Evolutionary conservation across 2,888 invertebrate genomes (phyloP).

Genomic region (Noctua fimbriata): DNA sequence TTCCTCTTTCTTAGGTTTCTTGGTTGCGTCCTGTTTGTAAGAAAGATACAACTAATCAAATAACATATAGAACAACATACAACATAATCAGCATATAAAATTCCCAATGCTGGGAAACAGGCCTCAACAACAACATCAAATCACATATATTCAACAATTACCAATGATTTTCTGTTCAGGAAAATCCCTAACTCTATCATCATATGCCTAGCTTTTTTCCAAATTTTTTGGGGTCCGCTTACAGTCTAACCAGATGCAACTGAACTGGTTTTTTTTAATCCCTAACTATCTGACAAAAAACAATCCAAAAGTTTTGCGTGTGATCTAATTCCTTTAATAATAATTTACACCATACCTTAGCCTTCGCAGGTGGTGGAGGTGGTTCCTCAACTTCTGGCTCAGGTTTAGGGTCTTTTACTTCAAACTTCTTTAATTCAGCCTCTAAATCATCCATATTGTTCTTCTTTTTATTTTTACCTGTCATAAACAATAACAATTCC

Average conservation of each 20-base stretch:
- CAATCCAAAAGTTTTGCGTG: not conserved
- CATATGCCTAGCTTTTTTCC: not conserved
- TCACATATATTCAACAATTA: not conserved
- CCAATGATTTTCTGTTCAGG: no score
- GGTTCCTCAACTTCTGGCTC: slow-evolving; percentile 74
- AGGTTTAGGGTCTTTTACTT: slow-evolving; percentile 82
- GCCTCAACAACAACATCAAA: not conserved
- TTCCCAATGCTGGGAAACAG: not conserved
- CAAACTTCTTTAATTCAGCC: slow-evolving; percentile 86
- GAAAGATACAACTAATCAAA: slow-evolving; percentile 4
- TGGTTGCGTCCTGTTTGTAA: slow-evolving; percentile 75
- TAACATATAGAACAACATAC: not conserved
- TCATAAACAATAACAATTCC: not conserved
- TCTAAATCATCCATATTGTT: slow-evolving; percentile 86
- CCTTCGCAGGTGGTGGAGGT: slow-evolving; percentile 64
- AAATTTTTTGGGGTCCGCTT: not conserved
- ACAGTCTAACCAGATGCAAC: not conserved
- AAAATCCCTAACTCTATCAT: not conserved
- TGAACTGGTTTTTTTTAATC: not conserved
- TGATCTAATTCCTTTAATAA: not conserved
- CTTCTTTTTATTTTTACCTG: slow-evolving; percentile 85
- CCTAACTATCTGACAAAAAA: not conserved
- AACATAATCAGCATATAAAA: not conserved
- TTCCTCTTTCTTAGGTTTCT: slow-evolving; percentile 70
- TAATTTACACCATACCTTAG: slow-evolving; percentile 69